Evolutionary conservation across 2,797 vertebrate species (phyloP).

Genomic region (Alca torda): DNA sequence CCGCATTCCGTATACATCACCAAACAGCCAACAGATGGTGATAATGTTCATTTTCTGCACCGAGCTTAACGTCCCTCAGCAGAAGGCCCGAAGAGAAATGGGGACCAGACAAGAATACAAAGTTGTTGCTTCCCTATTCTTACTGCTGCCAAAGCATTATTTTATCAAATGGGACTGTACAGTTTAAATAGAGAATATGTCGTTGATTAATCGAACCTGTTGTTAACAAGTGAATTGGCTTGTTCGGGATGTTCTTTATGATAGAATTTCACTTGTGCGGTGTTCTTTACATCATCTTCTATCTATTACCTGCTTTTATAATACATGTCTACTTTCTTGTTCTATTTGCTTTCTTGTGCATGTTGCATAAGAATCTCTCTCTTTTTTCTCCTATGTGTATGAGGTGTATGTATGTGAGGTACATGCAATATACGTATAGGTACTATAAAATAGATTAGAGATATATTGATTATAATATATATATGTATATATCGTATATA

Average conservation of each 20-base stretch:
- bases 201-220: not conserved
- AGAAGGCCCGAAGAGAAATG: constrained; percentile 38
- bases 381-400: not conserved
- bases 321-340: not conserved
- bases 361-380: not conserved
- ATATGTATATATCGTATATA: too few relatives aligned
- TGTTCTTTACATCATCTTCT: not conserved
- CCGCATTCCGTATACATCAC: constrained; percentile 16
- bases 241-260: not conserved
- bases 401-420: not conserved
- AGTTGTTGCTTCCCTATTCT: not conserved
- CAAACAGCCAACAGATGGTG: constrained; percentile 56
- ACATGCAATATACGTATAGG: accelerated
- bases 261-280: not conserved
- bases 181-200: not conserved
- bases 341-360: not conserved
- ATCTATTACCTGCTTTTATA: not conserved
- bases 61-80: not conserved
- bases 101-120: not conserved
- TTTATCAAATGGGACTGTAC: not conserved
- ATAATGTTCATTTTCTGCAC: constrained; percentile 32
- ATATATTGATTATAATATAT: not conserved
- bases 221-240: not conserved
- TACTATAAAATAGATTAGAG: not conserved
- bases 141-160: not conserved